phyloP scores from a whole-genome alignment of 2,888 invertebrate species.

The Temnothorax unifasciatus region DNA sequence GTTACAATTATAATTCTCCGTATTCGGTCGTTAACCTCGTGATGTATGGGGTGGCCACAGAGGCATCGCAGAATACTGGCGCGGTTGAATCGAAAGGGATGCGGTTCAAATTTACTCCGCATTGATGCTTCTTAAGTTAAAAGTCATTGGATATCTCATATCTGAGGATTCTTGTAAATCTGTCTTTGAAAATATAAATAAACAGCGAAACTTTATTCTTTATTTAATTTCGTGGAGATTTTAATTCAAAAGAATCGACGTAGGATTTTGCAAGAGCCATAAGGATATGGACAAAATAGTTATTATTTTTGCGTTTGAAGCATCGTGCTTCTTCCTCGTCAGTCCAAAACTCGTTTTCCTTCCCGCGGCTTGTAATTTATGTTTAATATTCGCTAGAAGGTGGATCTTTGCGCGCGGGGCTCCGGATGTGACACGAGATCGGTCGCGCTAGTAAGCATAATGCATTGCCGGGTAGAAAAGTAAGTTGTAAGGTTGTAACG shows the following conservation, averaged over 20 bases:
- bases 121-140: not conserved
- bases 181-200: not conserved
- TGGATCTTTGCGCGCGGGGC: not conserved
- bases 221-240: not conserved
- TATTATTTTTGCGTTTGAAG: not conserved
- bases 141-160: not conserved
- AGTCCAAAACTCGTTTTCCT: not conserved
- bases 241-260: not conserved
- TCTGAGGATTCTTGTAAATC: not conserved
- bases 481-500: constrained; percentile 14
- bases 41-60: not conserved
- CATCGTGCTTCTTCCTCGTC: not conserved
- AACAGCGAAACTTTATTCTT: not conserved
- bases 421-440: constrained; percentile 11
- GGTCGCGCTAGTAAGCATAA: constrained; percentile 31
- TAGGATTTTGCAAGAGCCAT: not conserved
- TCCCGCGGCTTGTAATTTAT: not conserved
- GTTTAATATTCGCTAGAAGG: constrained; percentile 12
- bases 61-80: not conserved
- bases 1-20: constrained; percentile 51
- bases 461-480: constrained; percentile 18
- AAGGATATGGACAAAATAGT: not conserved
- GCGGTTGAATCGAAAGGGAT: not conserved
- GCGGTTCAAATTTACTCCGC: not conserved
- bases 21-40: constrained; percentile 34